These are phyloP conservation scores for Dicycla oo DNA, from an alignment of 2,888 invertebrate genomes.

Conservation along the genomic window DNA sequence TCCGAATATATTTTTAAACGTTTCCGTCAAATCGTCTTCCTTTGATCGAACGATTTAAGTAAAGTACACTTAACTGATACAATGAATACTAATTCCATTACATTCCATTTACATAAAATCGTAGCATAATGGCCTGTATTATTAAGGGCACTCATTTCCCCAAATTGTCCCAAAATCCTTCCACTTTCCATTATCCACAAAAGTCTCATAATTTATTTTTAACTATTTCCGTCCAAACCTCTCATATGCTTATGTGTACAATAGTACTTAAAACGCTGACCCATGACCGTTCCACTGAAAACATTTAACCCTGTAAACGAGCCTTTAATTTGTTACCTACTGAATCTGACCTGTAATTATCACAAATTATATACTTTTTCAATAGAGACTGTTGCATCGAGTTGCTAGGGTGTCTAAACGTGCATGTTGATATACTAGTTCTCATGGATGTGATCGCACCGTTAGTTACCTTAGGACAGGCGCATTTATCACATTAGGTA, in stretches of 20 bases:
- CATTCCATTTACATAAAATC: background rate
- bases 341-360: background rate
- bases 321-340: background rate
- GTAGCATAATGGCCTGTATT: background rate
- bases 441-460: background rate
- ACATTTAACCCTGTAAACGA: slow-evolving; percentile 22
- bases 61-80: background rate
- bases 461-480: background rate
- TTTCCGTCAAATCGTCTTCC: background rate
- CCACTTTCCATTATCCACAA: slow-evolving; percentile 12
- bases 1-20: background rate
- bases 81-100: background rate
- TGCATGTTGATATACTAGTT: background rate
- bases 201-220: slow-evolving; percentile 41
- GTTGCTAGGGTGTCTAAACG: background rate
- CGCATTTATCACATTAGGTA: too few relatives aligned
- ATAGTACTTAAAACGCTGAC: slow-evolving; percentile 14
- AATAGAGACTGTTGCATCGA: background rate
- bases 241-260: background rate
- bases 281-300: background rate
- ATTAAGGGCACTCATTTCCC: background rate
- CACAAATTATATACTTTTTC: background rate
- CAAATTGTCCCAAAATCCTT: background rate
- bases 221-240: slow-evolving; percentile 34
- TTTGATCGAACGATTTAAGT: background rate